These are phyloP conservation scores for Ceratina australensis DNA, from an alignment of 1,140 invertebrate genomes.

Conservation along the genomic window DNA sequence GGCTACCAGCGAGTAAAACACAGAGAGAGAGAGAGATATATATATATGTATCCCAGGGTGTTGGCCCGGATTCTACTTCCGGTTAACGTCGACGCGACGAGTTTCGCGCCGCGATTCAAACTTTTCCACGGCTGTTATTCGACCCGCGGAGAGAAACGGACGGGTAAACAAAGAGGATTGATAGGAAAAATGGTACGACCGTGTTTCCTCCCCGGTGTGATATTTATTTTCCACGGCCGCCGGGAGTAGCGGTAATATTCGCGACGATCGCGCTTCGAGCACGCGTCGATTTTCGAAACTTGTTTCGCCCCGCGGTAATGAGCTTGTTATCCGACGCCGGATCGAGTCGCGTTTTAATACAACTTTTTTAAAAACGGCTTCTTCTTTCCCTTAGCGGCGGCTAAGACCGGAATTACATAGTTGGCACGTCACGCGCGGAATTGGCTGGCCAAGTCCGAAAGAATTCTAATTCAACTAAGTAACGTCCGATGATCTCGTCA, in stretches of 20 bases:
- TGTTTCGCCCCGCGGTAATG: background rate
- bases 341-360: background rate
- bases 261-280: background rate
- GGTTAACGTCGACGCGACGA: background rate
- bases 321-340: background rate
- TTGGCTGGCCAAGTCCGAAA: conserved; percentile 7
- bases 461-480: conserved; percentile 10
- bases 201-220: too few relatives aligned
- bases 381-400: background rate
- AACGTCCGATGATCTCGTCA: background rate
- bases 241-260: too few relatives aligned
- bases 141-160: background rate
- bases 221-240: too few relatives aligned
- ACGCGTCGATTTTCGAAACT: background rate
- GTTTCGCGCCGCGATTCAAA: background rate
- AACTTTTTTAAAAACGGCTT: conserved; percentile 1
- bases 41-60: background rate
- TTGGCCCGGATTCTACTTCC: background rate
- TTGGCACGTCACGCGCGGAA: conserved; percentile 1
- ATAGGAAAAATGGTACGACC: background rate
- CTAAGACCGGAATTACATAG: background rate
- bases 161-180: background rate
- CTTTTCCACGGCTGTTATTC: background rate
- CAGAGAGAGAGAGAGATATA: too few relatives aligned
- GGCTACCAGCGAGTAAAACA: background rate